phyloP scores from a whole-genome alignment of 30 jellyfish, hydroid and myxozoan genomes.

The Nemopilema nomurai region DNA sequence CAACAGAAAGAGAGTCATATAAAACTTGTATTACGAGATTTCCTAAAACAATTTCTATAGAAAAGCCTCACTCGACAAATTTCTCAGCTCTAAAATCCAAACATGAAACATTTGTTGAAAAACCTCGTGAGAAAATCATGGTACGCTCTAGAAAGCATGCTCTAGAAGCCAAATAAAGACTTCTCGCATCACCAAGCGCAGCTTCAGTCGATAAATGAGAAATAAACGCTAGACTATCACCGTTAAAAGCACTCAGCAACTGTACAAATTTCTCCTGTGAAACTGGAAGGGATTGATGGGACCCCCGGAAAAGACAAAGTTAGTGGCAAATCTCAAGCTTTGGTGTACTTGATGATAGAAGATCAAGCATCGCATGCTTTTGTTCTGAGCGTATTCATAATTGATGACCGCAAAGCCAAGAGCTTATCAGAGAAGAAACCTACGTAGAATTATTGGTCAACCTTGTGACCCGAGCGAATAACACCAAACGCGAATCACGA shows the following conservation, averaged over 20 bases:
- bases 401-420: constrained; percentile 50
- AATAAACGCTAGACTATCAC: too few species aligned
- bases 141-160: too few species aligned
- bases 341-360: constrained; percentile 51
- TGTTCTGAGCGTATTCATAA: constrained; percentile 31
- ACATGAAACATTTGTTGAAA: too few species aligned
- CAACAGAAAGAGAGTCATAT: too few species aligned
- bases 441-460: constrained; percentile 48
- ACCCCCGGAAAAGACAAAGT: constrained; percentile 26
- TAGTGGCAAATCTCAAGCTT: constrained; percentile 49
- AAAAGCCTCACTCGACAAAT: too few species aligned
- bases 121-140: too few species aligned
- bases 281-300: background rate
- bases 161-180: too few species aligned
- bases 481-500: constrained; percentile 21
- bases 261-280: background rate
- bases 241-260: background rate
- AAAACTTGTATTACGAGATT: too few species aligned
- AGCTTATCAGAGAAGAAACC: constrained; percentile 44
- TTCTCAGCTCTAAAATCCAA: too few species aligned
- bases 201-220: too few species aligned
- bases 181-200: too few species aligned
- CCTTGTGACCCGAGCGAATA: constrained; percentile 32
- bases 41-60: too few species aligned
- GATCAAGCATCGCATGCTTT: constrained; percentile 43